These are phyloP conservation scores for Cheiracanthium punctorium DNA, from an alignment of 2,888 invertebrate genomes.

Conservation along the genomic window DNA sequence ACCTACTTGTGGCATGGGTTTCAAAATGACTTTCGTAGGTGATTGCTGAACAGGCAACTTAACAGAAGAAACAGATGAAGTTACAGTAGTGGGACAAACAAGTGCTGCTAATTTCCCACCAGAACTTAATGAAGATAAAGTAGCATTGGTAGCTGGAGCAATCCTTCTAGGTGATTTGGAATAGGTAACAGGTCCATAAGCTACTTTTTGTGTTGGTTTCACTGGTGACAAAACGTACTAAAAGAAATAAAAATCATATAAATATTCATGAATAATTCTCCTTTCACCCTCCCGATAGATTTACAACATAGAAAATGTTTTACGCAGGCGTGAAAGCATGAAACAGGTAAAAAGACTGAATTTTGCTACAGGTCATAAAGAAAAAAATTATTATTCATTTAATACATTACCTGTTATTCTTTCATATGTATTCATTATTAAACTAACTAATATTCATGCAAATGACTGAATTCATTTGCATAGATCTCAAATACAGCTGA, in stretches of 20 bases:
- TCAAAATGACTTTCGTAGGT: conserved; percentile 76
- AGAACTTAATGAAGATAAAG: conserved; percentile 29
- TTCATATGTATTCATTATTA: no score
- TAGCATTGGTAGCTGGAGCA: conserved; percentile 80
- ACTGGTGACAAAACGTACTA: conserved; percentile 72
- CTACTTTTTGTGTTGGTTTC: conserved; percentile 79
- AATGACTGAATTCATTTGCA: no score
- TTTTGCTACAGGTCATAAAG: no score
- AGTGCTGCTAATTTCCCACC: conserved; percentile 41
- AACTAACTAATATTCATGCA: no score
- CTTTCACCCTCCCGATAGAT: no score
- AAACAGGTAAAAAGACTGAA: no score
- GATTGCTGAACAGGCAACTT: conserved; percentile 72
- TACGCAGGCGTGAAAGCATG: no score
- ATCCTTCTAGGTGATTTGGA: conserved; percentile 85
- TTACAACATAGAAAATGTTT: no score
- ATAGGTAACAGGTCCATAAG: conserved; percentile 78
- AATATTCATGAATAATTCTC: no score
- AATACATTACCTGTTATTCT: no score
- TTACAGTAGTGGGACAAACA: conserved; percentile 31
- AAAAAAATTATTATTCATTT: no score
- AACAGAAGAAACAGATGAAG: conserved; percentile 25
- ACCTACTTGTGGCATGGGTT: conserved; percentile 74
- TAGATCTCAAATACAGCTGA: no score
- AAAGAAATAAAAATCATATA: background rate